Percentiles rank a stretch among this genome's conserved stretches.
phyloP scores from a whole-genome alignment of 2,888 invertebrate species.

The Drosophila vallismaia region DNA sequence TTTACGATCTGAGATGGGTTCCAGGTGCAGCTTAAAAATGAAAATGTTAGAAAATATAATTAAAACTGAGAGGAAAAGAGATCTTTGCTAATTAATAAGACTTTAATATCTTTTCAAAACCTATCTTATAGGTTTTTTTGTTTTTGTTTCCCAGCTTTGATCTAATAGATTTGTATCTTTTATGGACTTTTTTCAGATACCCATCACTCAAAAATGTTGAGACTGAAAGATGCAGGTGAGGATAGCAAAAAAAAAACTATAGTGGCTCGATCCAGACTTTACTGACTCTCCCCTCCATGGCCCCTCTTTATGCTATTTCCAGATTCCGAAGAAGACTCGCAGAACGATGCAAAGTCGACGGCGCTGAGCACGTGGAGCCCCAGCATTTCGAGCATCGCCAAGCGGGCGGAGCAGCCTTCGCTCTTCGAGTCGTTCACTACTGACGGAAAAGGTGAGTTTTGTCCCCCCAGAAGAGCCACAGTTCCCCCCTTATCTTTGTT shows the following conservation, averaged over 20 bases:
- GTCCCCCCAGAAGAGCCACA: background rate
- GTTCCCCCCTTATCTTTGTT: constrained; percentile 13
- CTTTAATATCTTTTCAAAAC: no score
- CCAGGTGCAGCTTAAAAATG: background rate
- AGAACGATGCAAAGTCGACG: constrained; percentile 71
- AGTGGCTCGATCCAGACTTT: constrained; percentile 5
- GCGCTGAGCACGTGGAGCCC: constrained; percentile 53
- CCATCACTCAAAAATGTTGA: constrained; percentile 89
- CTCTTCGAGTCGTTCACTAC: constrained; percentile 89
- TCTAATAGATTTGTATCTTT: constrained; percentile 12
- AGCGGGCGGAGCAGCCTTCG: constrained; percentile 61
- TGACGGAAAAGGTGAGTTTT: constrained; percentile 90
- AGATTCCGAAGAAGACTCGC: constrained; percentile 88
- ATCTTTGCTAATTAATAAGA: no score
- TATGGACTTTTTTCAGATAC: constrained; percentile 89
- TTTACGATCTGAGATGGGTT: background rate
- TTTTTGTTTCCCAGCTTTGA: no score
- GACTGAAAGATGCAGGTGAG: constrained; percentile 91
- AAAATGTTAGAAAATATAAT: no score
- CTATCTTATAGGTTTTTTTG: no score
- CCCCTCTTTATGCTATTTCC: constrained; percentile 11
- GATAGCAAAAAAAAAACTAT: constrained; percentile 6
- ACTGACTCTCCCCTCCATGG: background rate
- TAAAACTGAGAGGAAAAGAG: no score
- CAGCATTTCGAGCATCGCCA: constrained; percentile 67